These are phyloP conservation scores for Solen grandis DNA, from an alignment of 1,140 invertebrate species.

Conservation along the genomic window DNA sequence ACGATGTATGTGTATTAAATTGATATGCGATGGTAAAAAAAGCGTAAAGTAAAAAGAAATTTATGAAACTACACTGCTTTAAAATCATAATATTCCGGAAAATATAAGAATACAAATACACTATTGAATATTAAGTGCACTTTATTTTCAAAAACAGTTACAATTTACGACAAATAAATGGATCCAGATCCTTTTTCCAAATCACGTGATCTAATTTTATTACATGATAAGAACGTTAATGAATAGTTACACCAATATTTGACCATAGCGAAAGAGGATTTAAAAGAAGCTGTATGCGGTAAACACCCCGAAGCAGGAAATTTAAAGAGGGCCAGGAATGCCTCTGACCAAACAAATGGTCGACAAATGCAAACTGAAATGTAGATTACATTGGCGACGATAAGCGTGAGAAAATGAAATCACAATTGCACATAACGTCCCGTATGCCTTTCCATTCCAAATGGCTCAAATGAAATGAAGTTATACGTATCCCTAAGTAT, in stretches of 20 bases:
- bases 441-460: conserved; percentile 34
- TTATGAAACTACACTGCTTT: too few species aligned
- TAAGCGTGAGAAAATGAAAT: not conserved
- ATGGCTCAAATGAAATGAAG: conserved; percentile 80
- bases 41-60: too few species aligned
- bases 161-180: conserved; percentile 19
- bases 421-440: conserved; percentile 35
- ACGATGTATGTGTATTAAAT: too few species aligned
- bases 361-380: not conserved
- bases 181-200: conserved; percentile 35
- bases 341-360: not conserved
- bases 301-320: conserved; percentile 27
- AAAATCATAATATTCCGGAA: too few species aligned
- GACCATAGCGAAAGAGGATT: not conserved
- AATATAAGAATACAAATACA: too few species aligned
- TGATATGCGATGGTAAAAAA: too few species aligned
- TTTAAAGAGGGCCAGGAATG: conserved; percentile 29
- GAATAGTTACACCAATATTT: not conserved
- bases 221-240: not conserved
- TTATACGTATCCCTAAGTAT: too few species aligned
- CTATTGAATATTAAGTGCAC: conserved; percentile 37
- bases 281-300: not conserved
- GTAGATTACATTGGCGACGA: not conserved
- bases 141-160: conserved; percentile 25
- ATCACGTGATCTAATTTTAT: conserved; percentile 25